Base-by-base conservation (phyloP, 2,888 invertebrate genomes). In the Cyaniris semiargus region DNA sequence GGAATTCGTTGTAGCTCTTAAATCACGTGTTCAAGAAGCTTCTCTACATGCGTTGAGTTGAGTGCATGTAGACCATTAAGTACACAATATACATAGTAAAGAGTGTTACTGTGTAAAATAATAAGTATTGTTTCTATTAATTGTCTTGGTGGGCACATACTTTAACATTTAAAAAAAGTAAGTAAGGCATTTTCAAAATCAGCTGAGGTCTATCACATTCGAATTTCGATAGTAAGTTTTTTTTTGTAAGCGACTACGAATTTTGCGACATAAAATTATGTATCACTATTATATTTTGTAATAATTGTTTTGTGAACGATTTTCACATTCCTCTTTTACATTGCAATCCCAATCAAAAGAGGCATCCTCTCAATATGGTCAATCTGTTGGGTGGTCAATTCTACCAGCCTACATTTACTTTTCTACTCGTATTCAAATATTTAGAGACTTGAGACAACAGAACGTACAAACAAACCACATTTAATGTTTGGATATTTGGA, bases 401-500 rank as follows among this genome's bases (percentile, higher is more conserved):
- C 27, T 23, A 60, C 13, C 21, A 23, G 23, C 60, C 60, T 13
- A 5, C 60, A 15, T 66, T 66, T 1, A 23, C 27, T 66, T 66
- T 66, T 66, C 23, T 13, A 21, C 23, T 60, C 21, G 60, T 23
- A 60, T 66, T 66, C 27, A 66, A 66, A 66, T 66, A 66, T 66
- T 66, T 66, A 31, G 66, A 66, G 31, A 1, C 66, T 66, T 31
- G 27, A 66, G 66, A 66, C 66, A 66, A 66, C 66, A 31, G 31
- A 66, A 31, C 27, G 21, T 31, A 66, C 66, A 66, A 66, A 66
- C 27, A 31, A 31, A 44, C 71, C 71, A 71, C 21, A n/a, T 27
- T 60, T 27, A 60, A 66, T 66, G 66, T 66, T 66, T 66, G 66
- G 27, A 66, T 66, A 66, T 66, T 66, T 66, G 27, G 66, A 66